Evolutionary conservation across 2,797 vertebrate species (phyloP), one percentile per base, ranked within the genome.

Genomic region (Scarus forsteni): DNA sequence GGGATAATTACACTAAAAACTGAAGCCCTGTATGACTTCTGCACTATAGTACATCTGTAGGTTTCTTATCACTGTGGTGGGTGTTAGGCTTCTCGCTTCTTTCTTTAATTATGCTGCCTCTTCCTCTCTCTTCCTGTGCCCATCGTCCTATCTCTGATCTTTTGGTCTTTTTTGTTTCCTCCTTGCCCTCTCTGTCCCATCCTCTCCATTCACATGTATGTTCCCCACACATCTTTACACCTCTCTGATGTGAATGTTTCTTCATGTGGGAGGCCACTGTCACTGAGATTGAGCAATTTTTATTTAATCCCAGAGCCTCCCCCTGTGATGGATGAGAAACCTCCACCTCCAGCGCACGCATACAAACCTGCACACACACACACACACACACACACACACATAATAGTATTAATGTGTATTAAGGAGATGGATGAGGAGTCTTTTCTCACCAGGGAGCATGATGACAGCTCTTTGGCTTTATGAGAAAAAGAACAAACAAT

Each of bases 261-360:
- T 67, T 40, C 18, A 71, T n/a, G 61, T 65, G 63, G 8, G 40
- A 55, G 70, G 38, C 66, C 55, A 69, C 79, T 81, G 82, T 85
- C 83, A 85, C 55, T 57, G 65, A 72, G 78, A 83, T 75, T 86
- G 85, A 91, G 82, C 85, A 74, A 91, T 89, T 92, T 92, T 76
- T 89, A 89, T 92, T 90, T 85, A 86, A 89, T 88, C 83, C 79
- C 49, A 78, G 77, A 75, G 79, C 67, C 43, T 80, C 59, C 79
- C 69, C 73, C 64, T 71, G 86, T 83, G 88, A 89, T 85, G 84
- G 86, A 91, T 87, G 84, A 87, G 83, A 80, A 84, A 79, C 66
- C 66, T 67, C 62, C 62, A 53, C 60, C 58, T 68, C 65, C 61
- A 18, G 8, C 44, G 51, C 60, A 65, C n/a, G n/a, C n/a, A n/a